Evolutionary conservation across 2,113 vertebrate species (phyloP).

Genomic region (Heloderma charlesbogerti): DNA sequence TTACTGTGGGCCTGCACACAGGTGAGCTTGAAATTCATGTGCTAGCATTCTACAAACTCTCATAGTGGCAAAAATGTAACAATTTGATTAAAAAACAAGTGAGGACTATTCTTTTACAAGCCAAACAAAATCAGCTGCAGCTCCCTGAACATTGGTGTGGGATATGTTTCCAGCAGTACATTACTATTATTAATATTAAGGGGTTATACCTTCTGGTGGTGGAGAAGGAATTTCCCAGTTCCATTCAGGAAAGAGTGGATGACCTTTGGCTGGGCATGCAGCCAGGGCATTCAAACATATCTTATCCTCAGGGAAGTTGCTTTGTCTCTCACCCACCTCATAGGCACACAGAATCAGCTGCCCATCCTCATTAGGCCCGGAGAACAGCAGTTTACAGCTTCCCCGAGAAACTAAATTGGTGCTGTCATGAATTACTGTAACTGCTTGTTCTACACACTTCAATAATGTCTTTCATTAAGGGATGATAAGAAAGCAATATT

Average conservation of each 20-base stretch:
- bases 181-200: not conserved
- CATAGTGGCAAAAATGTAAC: conserved; percentile 34
- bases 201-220: not conserved
- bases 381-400: conserved; percentile 68
- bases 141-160: conserved; percentile 34
- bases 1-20: conserved; percentile 23
- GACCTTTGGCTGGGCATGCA: conserved; percentile 19
- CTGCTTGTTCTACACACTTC: conserved; percentile 70
- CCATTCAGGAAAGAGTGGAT: conserved; percentile 6
- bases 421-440: conserved; percentile 75
- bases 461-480: conserved; percentile 75
- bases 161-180: not conserved
- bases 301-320: conserved; percentile 27
- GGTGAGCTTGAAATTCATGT: conserved; percentile 27
- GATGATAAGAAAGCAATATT: conserved; percentile 74
- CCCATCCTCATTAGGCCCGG: conserved; percentile 70
- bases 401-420: conserved; percentile 69
- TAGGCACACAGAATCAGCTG: conserved; percentile 52
- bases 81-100: conserved; percentile 20
- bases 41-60: conserved; percentile 6
- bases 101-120: not conserved
- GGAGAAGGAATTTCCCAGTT: not conserved
- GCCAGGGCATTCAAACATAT: conserved; percentile 31
- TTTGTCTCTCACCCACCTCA: conserved; percentile 15
- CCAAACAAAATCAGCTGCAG: conserved; percentile 19